Evolutionary conservation across 2,888 invertebrate species (phyloP).

Genomic region (Sesia apiformis): DNA sequence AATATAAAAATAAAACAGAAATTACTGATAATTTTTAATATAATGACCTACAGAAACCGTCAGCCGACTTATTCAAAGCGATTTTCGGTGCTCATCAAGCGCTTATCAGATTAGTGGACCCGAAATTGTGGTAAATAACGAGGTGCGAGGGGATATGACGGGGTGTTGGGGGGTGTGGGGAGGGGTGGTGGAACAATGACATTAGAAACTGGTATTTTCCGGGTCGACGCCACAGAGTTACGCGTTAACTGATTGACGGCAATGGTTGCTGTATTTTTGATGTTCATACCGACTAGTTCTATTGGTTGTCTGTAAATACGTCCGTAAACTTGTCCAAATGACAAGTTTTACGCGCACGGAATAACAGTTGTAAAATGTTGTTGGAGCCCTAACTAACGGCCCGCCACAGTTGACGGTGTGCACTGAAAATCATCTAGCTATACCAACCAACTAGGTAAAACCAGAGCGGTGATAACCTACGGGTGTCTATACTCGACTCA

Average conservation of each 20-base stretch:
- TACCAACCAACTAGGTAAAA: too few relatives aligned
- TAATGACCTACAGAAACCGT: not conserved
- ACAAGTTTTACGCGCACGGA: too few relatives aligned
- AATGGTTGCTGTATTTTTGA: not conserved
- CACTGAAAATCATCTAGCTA: too few relatives aligned
- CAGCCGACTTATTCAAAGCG: not conserved
- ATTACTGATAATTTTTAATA: not conserved
- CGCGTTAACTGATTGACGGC: not conserved
- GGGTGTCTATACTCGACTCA: too few relatives aligned
- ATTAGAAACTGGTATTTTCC: conserved; percentile 19
- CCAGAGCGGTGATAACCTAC: too few relatives aligned
- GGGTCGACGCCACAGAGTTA: conserved; percentile 12
- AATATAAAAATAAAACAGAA: too few relatives aligned
- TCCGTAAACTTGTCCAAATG: too few relatives aligned
- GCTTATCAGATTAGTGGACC: conserved; percentile 41
- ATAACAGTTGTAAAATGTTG: too few relatives aligned
- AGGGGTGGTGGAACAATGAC: conserved; percentile 11
- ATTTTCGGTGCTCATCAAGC: conserved; percentile 29
- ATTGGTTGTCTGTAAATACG: too few relatives aligned
- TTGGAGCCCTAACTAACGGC: too few relatives aligned
- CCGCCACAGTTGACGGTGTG: too few relatives aligned
- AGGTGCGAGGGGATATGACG: conserved; percentile 16
- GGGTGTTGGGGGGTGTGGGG: conserved; percentile 9
- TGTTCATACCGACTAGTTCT: not conserved
- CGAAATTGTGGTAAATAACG: conserved; percentile 25